Evolutionary conservation across 1,140 invertebrate species (phyloP).

Genomic region (Nymphalis io): DNA sequence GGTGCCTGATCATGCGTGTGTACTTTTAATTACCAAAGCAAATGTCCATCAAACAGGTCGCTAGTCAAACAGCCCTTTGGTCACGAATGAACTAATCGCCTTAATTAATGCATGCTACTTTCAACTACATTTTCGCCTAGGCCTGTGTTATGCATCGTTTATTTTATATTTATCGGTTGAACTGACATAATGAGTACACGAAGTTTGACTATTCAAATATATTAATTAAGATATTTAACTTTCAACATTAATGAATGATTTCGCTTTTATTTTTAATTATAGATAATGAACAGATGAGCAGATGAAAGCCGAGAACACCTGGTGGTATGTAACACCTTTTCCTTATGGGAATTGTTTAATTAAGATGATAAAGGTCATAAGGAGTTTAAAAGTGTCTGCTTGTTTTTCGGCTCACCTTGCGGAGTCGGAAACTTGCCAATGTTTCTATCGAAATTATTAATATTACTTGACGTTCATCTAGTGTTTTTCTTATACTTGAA

Average conservation of each 20-base stretch:
- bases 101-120: conserved; percentile 59
- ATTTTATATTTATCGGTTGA: neutral
- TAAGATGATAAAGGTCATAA: no score
- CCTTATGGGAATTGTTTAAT: no score
- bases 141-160: neutral
- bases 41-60: conserved; percentile 52
- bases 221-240: neutral
- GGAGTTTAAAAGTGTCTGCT: no score
- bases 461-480: no score
- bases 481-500: no score
- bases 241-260: neutral
- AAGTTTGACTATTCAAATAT: neutral
- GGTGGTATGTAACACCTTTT: no score
- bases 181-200: neutral
- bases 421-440: no score
- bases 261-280: no score
- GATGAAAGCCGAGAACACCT: no score
- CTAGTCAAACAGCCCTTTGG: conserved; percentile 51
- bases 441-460: no score
- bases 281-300: no score
- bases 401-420: no score
- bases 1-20: conserved; percentile 38
- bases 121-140: conserved; percentile 39
- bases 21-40: conserved; percentile 62
- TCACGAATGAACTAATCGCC: conserved; percentile 60